A percentile compares a stretch with the other conserved stretches of the same genome.
Evolutionary conservation across 2,113 vertebrate species (phyloP).

Genomic region (Myanophis thanlyinensis): DNA sequence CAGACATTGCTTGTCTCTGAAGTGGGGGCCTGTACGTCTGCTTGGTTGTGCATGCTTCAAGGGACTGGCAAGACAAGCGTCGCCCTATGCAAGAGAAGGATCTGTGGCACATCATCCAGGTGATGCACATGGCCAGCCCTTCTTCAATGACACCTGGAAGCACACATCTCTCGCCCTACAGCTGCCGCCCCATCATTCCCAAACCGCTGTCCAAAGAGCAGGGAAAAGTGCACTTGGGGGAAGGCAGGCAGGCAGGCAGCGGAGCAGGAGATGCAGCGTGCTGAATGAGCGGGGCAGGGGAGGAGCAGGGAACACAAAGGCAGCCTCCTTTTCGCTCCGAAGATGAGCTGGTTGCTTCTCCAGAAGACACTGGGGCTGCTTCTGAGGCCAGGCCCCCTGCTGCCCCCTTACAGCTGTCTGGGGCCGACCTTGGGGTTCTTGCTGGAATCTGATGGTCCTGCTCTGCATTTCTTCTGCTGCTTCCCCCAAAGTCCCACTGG

Average conservation of each 20-base stretch:
- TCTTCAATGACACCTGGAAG: not conserved
- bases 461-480: constrained; percentile 13
- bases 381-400: not conserved
- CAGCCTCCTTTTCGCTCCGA: not conserved
- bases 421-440: not conserved
- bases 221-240: not conserved
- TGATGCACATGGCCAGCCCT: not conserved
- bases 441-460: constrained; percentile 27
- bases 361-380: not conserved
- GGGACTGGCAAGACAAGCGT: not conserved
- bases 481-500: not conserved
- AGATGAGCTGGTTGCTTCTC: not conserved
- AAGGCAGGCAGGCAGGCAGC: not conserved
- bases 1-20: too few species aligned
- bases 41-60: not conserved
- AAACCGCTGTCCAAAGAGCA: not conserved
- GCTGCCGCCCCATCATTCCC: not conserved
- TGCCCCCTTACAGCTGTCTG: not conserved
- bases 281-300: not conserved
- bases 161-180: not conserved
- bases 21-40: too few species aligned
- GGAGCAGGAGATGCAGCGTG: not conserved
- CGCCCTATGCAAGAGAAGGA: not conserved
- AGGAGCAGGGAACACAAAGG: not conserved
- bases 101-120: not conserved